Percentiles rank a stretch among this genome's conserved stretches.
These are phyloP conservation scores for Cactoblastis cactorum DNA, from an alignment of 2,888 invertebrate genomes.

Conservation along the genomic window DNA sequence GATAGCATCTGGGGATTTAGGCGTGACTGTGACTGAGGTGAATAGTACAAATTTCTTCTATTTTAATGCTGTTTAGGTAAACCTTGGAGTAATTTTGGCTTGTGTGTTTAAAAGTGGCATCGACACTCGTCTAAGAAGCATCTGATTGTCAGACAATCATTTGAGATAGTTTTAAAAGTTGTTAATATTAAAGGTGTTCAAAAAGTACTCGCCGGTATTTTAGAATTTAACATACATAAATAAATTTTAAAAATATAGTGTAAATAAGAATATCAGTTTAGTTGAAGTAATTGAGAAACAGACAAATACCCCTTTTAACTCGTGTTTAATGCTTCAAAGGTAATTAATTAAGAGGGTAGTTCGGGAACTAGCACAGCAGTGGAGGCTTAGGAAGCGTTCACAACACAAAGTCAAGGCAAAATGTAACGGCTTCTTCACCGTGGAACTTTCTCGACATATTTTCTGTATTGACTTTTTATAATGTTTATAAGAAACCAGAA, in stretches of 20 bases:
- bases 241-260: neutral
- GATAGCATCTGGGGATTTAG: neutral
- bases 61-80: neutral
- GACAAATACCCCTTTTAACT: neutral
- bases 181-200: too few relatives aligned
- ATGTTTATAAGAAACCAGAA: too few relatives aligned
- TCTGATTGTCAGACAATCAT: too few relatives aligned
- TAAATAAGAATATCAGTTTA: neutral
- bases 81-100: too few relatives aligned
- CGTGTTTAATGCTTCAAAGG: conserved; percentile 5
- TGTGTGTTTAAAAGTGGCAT: too few relatives aligned
- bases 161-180: too few relatives aligned
- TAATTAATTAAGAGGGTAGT: conserved; percentile 4
- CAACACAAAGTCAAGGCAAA: too few relatives aligned
- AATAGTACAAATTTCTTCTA: neutral
- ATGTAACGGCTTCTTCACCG: neutral
- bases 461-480: too few relatives aligned
- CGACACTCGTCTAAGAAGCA: neutral
- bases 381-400: neutral
- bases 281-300: neutral
- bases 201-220: too few relatives aligned
- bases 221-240: too few relatives aligned
- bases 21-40: neutral
- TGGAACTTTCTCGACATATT: neutral
- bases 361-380: neutral